A percentile compares a stretch with the other conserved stretches of the same genome.
Conservation (phyloP, 2,113 vertebrate genomes). For the Gobius niger region DNA sequence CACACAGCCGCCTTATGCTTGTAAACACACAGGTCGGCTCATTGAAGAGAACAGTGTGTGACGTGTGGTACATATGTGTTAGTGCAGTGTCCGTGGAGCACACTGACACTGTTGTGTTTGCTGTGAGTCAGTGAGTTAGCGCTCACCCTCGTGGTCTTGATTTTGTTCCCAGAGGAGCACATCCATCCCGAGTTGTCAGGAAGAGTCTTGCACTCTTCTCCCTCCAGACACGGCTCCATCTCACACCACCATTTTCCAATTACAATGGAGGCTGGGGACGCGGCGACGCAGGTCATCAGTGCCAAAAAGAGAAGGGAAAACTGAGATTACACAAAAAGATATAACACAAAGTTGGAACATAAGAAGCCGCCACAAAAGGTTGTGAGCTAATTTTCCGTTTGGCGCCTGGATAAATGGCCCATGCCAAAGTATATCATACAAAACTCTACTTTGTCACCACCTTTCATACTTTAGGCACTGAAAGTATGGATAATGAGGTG, state of each 20-base stretch:
- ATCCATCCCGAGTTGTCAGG: conserved; percentile 98
- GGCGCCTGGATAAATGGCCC: no score
- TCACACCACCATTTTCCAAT: conserved; percentile 99
- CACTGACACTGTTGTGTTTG: neutral
- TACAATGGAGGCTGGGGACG: conserved; percentile 88
- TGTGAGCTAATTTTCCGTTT: neutral
- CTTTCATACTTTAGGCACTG: no score
- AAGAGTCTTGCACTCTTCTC: conserved; percentile 96
- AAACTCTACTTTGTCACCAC: no score
- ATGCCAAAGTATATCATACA: no score
- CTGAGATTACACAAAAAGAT: neutral
- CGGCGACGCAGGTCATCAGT: conserved; percentile 1
- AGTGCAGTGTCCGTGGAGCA: neutral
- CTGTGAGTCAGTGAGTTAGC: neutral
- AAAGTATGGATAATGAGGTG: no score
- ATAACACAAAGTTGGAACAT: neutral
- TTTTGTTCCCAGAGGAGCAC: conserved; percentile 97
- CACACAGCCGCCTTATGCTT: conserved; percentile 6
- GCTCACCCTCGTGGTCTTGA: conserved; percentile 98
- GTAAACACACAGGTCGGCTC: neutral
- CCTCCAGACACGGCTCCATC: conserved; percentile 97
- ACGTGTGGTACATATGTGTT: neutral
- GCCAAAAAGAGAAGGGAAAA: neutral
- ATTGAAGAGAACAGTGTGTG: neutral
- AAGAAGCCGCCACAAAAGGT: neutral